Evolutionary conservation across 2,888 invertebrate genomes (phyloP).

Genomic region (Panzeria rudis): DNA sequence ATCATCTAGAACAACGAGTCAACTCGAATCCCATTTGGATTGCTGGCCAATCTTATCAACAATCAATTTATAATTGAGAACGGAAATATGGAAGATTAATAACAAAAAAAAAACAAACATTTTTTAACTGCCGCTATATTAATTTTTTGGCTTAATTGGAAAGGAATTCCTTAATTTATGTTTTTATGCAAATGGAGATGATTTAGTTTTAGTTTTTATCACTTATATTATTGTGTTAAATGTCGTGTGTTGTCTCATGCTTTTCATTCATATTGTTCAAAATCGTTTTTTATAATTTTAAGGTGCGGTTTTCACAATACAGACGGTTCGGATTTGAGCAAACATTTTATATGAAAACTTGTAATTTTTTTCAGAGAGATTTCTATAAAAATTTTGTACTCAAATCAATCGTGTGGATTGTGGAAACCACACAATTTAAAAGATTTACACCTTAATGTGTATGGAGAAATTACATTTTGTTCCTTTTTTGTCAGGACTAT

Average conservation of each 20-base stretch:
- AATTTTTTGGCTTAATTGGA: slow-evolving; percentile 27
- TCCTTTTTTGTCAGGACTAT: slow-evolving; percentile 41
- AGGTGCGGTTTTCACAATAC: slow-evolving; percentile 11
- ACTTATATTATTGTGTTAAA: slow-evolving; percentile 42
- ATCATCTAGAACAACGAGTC: slow-evolving; percentile 73
- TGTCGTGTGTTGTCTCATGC: slow-evolving; percentile 31
- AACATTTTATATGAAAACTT: no score
- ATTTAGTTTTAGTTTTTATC: slow-evolving; percentile 32
- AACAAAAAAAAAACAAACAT: neutral
- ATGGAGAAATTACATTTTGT: slow-evolving; percentile 38
- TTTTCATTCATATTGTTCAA: slow-evolving; percentile 26
- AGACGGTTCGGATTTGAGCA: no score
- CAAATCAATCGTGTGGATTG: no score
- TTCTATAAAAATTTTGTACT: no score
- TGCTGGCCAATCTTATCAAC: slow-evolving; percentile 73
- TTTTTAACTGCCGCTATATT: neutral
- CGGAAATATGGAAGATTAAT: slow-evolving; percentile 9
- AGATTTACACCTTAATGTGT: slow-evolving; percentile 30
- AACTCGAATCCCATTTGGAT: slow-evolving; percentile 74
- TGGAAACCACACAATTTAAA: neutral
- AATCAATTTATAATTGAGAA: slow-evolving; percentile 71
- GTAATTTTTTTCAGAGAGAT: no score
- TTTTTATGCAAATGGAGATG: slow-evolving; percentile 40
- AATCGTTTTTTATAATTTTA: slow-evolving; percentile 37
- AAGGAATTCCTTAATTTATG: slow-evolving; percentile 25